These are phyloP conservation scores for Gobiocypris rarus DNA, from an alignment of 2,113 vertebrate genomes.

Conservation along the genomic window DNA sequence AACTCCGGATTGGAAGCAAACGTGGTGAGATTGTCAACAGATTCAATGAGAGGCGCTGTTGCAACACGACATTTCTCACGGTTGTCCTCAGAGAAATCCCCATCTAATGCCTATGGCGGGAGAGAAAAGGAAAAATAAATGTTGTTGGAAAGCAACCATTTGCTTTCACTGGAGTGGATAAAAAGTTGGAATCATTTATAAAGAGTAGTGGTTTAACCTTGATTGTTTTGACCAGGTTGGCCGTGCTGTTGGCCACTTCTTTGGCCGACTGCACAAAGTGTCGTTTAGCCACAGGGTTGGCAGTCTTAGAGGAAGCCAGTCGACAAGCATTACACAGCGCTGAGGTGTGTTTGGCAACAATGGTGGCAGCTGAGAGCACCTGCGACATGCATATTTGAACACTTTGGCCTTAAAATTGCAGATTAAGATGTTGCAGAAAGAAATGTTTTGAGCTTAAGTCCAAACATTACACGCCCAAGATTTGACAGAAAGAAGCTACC, in stretches of 20 bases:
- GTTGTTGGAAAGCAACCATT: background rate
- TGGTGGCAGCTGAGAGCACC: slow-evolving; percentile 96
- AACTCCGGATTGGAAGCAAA: slow-evolving; percentile 97
- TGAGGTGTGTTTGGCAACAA: slow-evolving; percentile 96
- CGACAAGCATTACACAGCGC: slow-evolving; percentile 96
- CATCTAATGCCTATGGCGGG: slow-evolving; percentile 83
- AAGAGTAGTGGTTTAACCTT: slow-evolving; percentile 78
- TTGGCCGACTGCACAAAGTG: slow-evolving; percentile 98
- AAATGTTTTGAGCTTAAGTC: background rate
- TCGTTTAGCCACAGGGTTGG: slow-evolving; percentile 93
- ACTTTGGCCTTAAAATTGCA: background rate
- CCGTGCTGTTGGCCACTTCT: slow-evolving; percentile 97
- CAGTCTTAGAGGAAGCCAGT: slow-evolving; percentile 93
- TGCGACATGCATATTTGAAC: slow-evolving; percentile 55
- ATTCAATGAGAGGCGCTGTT: slow-evolving; percentile 88
- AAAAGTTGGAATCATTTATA: background rate
- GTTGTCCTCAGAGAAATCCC: slow-evolving; percentile 97
- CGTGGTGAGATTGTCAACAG: slow-evolving; percentile 91
- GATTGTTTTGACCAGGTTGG: slow-evolving; percentile 98
- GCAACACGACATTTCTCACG: slow-evolving; percentile 88
- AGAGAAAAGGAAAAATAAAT: background rate
- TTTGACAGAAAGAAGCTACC: slow-evolving; percentile 71
- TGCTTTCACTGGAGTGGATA: background rate
- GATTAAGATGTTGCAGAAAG: slow-evolving; percentile 24
- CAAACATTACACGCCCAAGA: background rate